Percentiles rank a stretch among this genome's conserved stretches.
phyloP scores from a whole-genome alignment of 2,113 vertebrate genomes.

The Thymallus thymallus region DNA sequence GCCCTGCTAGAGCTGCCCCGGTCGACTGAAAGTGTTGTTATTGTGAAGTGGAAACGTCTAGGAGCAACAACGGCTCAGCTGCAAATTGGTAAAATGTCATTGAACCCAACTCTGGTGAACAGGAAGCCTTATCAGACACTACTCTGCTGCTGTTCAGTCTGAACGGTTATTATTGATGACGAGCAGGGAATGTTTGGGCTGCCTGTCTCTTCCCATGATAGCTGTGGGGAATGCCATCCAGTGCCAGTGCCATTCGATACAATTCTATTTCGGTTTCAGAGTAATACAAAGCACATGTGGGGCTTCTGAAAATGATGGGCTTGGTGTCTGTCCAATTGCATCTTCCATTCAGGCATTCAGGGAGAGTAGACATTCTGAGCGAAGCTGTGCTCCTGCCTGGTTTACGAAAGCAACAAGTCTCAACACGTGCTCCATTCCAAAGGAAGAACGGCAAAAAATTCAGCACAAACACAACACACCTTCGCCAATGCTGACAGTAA shows the following conservation, averaged over 20 bases:
- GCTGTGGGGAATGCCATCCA: too few relatives aligned
- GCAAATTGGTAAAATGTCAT: too few relatives aligned
- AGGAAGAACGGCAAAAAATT: constrained; percentile 41
- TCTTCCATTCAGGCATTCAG: constrained; percentile 14
- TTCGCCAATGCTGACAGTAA: neutral
- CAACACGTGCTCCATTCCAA: constrained; percentile 62
- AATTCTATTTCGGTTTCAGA: neutral
- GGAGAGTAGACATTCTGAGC: constrained; percentile 63
- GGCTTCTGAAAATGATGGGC: constrained; percentile 47
- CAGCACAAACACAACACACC: constrained; percentile 20
- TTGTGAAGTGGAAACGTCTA: too few relatives aligned
- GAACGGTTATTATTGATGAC: neutral
- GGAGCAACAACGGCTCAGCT: too few relatives aligned
- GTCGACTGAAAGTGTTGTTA: too few relatives aligned
- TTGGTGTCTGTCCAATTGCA: constrained; percentile 51
- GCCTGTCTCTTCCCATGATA: too few relatives aligned
- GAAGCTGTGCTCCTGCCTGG: constrained; percentile 45
- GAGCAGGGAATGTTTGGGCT: too few relatives aligned
- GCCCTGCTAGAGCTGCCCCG: too few relatives aligned
- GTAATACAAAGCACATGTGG: neutral
- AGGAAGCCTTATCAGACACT: neutral
- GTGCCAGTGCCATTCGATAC: too few relatives aligned
- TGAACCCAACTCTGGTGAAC: neutral
- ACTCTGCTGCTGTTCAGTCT: constrained; percentile 1
- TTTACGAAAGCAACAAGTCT: constrained; percentile 63